Base-by-base conservation (phyloP, 2,888 invertebrate species). In the Euclidia mi region DNA sequence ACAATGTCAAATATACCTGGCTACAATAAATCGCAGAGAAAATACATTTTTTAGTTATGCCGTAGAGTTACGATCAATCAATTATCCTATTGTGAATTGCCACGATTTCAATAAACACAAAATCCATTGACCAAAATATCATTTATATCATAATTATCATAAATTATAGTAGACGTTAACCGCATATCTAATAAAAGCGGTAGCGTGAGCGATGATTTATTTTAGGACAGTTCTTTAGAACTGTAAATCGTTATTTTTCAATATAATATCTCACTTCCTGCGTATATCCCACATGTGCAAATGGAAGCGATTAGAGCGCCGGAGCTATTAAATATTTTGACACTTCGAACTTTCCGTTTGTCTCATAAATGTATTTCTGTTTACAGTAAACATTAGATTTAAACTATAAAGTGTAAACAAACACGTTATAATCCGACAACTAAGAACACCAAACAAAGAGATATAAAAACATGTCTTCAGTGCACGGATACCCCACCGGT, bases 191-290 rank as follows among this genome's bases (percentile, higher is more conserved):
- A 79, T 76, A 78, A 75, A 60, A 73, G 65, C 62, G 46, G 68
- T 79, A 64, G 59, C 59, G 68, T 53, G 65, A 72, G 57, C 56
- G 71, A 65, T 75, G 68, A 81, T 79, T 80, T 82, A 85, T 84
- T 81, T 81, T 66, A 51, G 64, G 68, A 65, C 53, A 69, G 63
- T 79, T 80, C 82, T 71, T 79, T 75, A 67, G 66, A 79, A 83
- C 75, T 77, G 84, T 83, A 78, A 81, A 82, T 83, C 73, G 71
- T 71, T 59, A 49, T 72, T 81, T 78, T 84, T 81, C 43, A 55
- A 65, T 67, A 70, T 71, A 73, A 67, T 64, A 71, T 61, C 70
- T 58, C 53, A 12, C 18, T 50, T 50, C 49, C 71, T 65, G 76
- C 62, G 77, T 47, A 34, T 28, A 32, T 29, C 12, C 43, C 37